Percentiles rank a stretch among this genome's conserved stretches.
Conservation (phyloP, 2,113 vertebrate genomes). For the Porphyrio hochstetteri region DNA sequence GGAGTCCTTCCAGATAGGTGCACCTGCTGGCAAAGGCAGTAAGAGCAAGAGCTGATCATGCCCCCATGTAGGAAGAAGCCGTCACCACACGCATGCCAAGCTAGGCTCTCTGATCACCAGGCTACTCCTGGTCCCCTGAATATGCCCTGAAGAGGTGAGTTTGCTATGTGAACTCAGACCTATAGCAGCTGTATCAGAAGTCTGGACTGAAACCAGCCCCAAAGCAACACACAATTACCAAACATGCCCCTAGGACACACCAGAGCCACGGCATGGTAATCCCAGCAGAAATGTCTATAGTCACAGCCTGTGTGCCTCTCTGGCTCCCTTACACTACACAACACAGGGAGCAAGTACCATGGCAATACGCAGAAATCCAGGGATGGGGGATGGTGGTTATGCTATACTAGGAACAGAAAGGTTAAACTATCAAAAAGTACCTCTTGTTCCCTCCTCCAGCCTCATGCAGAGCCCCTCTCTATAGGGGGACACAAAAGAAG, state of each 20-base stretch:
- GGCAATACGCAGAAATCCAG: background rate
- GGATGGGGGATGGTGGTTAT: background rate
- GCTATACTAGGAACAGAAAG: background rate
- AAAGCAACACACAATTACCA: background rate
- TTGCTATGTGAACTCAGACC: background rate
- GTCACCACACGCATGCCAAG: accelerated
- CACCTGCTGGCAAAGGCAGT: background rate
- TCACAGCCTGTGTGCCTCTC: background rate
- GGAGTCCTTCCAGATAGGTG: background rate
- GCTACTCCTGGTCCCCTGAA: background rate
- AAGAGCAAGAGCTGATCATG: background rate
- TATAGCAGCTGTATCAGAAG: background rate
- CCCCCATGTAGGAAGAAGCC: background rate
- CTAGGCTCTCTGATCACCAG: background rate
- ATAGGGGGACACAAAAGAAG: background rate
- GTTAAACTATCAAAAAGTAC: background rate
- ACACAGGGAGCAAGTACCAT: background rate
- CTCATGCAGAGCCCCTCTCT: background rate
- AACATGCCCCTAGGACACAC: background rate
- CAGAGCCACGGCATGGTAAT: background rate
- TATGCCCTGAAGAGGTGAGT: background rate
- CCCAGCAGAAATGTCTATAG: background rate
- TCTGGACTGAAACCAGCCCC: background rate
- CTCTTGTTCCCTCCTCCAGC: background rate
- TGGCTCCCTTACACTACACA: background rate